Conservation (phyloP, 1,140 invertebrate species). For the Heliconius nattereri region DNA sequence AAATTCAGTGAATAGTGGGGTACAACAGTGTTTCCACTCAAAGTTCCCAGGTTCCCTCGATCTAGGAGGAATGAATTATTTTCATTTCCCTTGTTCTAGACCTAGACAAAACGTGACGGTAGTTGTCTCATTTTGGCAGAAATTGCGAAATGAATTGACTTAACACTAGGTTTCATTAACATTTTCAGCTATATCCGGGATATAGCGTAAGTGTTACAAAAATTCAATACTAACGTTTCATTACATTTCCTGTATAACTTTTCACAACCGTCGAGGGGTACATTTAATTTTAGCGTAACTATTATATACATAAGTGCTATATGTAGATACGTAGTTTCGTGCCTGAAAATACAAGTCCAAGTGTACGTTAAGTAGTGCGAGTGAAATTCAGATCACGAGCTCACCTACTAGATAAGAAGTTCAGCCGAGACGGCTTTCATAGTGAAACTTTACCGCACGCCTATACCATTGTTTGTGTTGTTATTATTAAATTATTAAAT, state of each 20-base stretch:
- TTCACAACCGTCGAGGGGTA: neutral
- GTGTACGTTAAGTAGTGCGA: slow-evolving; percentile 10
- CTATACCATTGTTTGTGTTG: neutral
- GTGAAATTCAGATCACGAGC: slow-evolving; percentile 20
- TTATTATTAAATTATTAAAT: neutral
- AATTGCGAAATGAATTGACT: too few relatives aligned
- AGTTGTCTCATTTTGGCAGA: too few relatives aligned
- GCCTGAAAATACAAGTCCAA: slow-evolving; percentile 4
- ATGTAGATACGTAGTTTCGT: neutral
- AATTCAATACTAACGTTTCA: too few relatives aligned
- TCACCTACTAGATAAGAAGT: slow-evolving; percentile 18
- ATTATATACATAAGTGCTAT: neutral
- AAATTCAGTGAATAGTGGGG: too few relatives aligned
- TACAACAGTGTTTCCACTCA: too few relatives aligned
- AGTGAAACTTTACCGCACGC: slow-evolving; percentile 6
- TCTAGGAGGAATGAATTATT: too few relatives aligned
- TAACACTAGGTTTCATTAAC: too few relatives aligned
- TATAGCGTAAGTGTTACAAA: too few relatives aligned
- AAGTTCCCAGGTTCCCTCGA: too few relatives aligned
- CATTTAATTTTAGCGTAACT: neutral
- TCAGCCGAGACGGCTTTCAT: slow-evolving; percentile 9
- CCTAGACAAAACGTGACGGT: too few relatives aligned
- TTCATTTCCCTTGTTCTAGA: too few relatives aligned
- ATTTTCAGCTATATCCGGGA: too few relatives aligned
- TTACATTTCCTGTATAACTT: neutral